Conservation (phyloP, 2,113 vertebrate genomes). For the Pomatostomus ruficeps region DNA sequence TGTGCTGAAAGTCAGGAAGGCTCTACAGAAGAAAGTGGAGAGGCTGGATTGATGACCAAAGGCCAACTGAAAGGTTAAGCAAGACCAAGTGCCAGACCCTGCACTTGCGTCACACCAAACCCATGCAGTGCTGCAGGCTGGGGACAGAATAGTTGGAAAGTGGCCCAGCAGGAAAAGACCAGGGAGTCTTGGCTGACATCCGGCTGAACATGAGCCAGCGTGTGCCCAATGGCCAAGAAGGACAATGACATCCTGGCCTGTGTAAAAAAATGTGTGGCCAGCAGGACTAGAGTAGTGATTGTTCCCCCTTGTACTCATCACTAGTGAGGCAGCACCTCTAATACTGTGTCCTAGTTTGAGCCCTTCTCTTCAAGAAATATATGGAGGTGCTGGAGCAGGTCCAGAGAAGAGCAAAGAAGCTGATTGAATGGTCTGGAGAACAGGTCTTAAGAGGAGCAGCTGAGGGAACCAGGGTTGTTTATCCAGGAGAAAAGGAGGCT, state of each 20-base stretch:
- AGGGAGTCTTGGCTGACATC: not conserved
- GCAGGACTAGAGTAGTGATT: not conserved
- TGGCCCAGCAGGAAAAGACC: not conserved
- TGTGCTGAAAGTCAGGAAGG: not conserved
- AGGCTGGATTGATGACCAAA: not conserved
- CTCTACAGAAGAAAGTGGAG: not conserved
- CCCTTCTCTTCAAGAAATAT: not conserved
- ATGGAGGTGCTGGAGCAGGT: not conserved
- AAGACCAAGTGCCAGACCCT: too few species aligned
- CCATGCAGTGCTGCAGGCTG: not conserved
- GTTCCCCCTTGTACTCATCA: accelerated
- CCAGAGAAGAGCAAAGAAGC: not conserved
- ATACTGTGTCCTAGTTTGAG: not conserved
- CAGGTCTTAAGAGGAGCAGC: not conserved
- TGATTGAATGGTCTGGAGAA: not conserved
- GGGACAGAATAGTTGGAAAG: not conserved
- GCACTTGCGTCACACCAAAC: accelerated
- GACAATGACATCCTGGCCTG: not conserved
- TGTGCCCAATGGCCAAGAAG: not conserved
- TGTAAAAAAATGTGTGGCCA: not conserved
- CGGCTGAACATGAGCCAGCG: not conserved
- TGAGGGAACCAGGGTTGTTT: not conserved
- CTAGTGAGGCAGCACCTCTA: not conserved
- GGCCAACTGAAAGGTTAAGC: accelerated
- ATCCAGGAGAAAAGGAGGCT: not conserved